A percentile compares a stretch with the other conserved stretches of the same genome.
phyloP scores from a whole-genome alignment of 2,797 vertebrate species.

The Cossypha heuglini region DNA sequence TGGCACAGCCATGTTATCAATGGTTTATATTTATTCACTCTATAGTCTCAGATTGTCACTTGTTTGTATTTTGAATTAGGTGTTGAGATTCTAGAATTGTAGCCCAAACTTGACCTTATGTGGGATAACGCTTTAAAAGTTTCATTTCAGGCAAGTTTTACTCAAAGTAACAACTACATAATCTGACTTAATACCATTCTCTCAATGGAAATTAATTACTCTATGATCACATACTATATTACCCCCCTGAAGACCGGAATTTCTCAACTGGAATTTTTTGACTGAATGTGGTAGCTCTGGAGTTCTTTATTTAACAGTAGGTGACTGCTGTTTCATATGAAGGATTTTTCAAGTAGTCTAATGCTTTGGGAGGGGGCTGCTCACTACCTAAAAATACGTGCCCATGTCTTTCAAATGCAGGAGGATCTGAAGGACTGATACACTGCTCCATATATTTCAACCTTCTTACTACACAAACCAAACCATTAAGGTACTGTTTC shows the following conservation, averaged over 20 bases:
- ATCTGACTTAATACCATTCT: neutral
- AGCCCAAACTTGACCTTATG: neutral
- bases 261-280: neutral
- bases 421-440: neutral
- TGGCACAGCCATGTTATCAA: neutral
- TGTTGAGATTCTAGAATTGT: neutral
- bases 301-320: neutral
- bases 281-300: neutral
- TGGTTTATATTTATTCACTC: neutral
- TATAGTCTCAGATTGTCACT: neutral
- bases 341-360: neutral
- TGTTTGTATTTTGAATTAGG: neutral
- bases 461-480: neutral
- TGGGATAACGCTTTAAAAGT: neutral
- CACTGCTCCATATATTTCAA: neutral
- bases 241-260: neutral
- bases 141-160: neutral
- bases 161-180: neutral
- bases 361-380: neutral
- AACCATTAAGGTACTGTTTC: neutral
- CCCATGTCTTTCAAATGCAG: neutral
- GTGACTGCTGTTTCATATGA: neutral
- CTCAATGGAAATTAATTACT: slow-evolving; percentile 5
- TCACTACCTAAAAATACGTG: neutral
- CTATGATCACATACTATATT: neutral